phyloP scores from a whole-genome alignment of 2,888 invertebrate genomes.

The Andricus quercusramuli region DNA sequence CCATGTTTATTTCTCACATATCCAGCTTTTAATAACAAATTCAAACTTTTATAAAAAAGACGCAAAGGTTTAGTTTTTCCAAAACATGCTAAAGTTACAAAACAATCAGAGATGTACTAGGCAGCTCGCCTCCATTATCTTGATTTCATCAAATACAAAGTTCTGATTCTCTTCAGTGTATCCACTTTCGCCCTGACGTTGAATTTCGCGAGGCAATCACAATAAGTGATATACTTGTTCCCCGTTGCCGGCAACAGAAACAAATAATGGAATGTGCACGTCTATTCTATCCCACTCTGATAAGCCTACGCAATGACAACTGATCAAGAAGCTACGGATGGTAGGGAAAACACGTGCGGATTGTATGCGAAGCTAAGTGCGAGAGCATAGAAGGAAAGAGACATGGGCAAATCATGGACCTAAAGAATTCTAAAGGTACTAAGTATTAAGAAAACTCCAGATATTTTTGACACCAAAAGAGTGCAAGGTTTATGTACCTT shows the following conservation, averaged over 20 bases:
- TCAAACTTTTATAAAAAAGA: background rate
- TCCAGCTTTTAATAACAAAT: too few species aligned
- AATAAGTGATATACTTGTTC: constrained; percentile 44
- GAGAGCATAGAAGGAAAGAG: too few species aligned
- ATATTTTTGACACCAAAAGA: too few species aligned
- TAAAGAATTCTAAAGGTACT: too few species aligned
- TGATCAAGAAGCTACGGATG: too few species aligned
- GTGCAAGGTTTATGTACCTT: too few species aligned
- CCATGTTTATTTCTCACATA: background rate
- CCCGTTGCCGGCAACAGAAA: background rate
- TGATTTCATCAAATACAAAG: constrained; percentile 38
- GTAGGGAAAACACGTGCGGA: too few species aligned
- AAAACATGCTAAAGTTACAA: constrained; percentile 11
- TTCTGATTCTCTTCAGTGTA: constrained; percentile 21
- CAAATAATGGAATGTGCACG: background rate
- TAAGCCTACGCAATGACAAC: too few species aligned
- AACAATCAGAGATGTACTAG: constrained; percentile 20
- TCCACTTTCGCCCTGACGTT: constrained; percentile 11
- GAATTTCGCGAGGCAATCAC: constrained; percentile 45
- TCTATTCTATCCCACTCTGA: background rate
- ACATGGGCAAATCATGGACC: too few species aligned
- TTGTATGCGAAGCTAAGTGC: too few species aligned
- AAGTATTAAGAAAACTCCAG: too few species aligned
- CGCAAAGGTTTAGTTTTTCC: background rate
- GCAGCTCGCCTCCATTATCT: constrained; percentile 23